These are phyloP conservation scores for Hystrix brachyura DNA, from an alignment of 2,113 vertebrate genomes.

Conservation along the genomic window DNA sequence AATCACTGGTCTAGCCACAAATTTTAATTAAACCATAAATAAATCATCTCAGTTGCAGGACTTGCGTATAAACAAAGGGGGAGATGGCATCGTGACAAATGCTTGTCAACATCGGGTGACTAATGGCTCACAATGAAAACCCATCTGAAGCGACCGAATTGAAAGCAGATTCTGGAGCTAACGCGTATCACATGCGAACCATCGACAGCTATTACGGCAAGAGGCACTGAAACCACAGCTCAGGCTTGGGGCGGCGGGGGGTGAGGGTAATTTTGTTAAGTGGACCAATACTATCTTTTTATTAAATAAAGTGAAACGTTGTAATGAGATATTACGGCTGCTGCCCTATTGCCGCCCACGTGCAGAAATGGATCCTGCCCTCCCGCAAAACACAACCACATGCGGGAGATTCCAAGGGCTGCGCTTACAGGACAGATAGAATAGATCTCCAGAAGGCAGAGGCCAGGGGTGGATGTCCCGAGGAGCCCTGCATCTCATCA, in stretches of 20 bases:
- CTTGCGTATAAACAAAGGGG: conserved; percentile 90
- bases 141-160: conserved; percentile 84
- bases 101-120: conserved; percentile 88
- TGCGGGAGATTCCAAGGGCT: conserved; percentile 83
- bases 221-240: conserved; percentile 84
- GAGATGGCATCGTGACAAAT: conserved; percentile 88
- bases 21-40: conserved; percentile 93
- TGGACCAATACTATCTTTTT: conserved; percentile 77
- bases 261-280: conserved; percentile 75
- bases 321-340: conserved; percentile 85
- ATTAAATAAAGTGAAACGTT: conserved; percentile 83
- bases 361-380: conserved; percentile 81
- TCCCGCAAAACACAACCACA: conserved; percentile 88
- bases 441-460: conserved; percentile 1
- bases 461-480: neutral
- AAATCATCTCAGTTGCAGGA: conserved; percentile 89
- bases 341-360: conserved; percentile 74
- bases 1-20: conserved; percentile 88
- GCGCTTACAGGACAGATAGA: conserved; percentile 75
- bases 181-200: conserved; percentile 86
- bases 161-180: conserved; percentile 87
- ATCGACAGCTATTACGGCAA: conserved; percentile 67
- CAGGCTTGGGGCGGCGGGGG: conserved; percentile 52
- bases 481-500: conserved; percentile 62
- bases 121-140: conserved; percentile 87